These are phyloP conservation scores for Chloroclystis v-ata DNA, from an alignment of 2,888 invertebrate genomes.

Conservation along the genomic window DNA sequence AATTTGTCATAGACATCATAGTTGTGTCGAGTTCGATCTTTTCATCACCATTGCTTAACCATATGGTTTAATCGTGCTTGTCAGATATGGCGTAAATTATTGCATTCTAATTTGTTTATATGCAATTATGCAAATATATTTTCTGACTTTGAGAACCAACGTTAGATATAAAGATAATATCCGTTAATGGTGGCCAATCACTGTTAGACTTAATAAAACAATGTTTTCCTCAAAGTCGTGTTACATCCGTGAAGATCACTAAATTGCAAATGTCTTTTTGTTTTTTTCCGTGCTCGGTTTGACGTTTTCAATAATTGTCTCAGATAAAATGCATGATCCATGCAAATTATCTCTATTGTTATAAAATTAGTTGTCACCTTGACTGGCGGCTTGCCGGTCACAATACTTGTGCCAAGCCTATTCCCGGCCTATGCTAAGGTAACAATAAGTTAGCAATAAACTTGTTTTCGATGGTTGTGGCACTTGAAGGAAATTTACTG, in stretches of 20 bases:
- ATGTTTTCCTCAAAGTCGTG: slow-evolving; percentile 15
- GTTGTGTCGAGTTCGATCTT: slow-evolving; percentile 21
- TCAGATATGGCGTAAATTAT: slow-evolving; percentile 26
- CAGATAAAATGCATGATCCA: slow-evolving; percentile 57
- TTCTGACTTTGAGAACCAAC: slow-evolving; percentile 24
- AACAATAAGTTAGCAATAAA: slow-evolving; percentile 38
- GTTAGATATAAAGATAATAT: slow-evolving; percentile 12
- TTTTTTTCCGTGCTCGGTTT: slow-evolving; percentile 47
- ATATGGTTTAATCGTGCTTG: slow-evolving; percentile 17
- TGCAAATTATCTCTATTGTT: slow-evolving; percentile 57
- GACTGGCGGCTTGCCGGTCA: slow-evolving; percentile 43
- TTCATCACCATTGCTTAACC: slow-evolving; percentile 26
- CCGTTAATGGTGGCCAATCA: slow-evolving; percentile 22
- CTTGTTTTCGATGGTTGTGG: slow-evolving; percentile 11
- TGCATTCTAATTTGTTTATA: slow-evolving; percentile 23
- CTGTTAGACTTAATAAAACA: slow-evolving; percentile 14
- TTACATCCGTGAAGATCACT: slow-evolving; percentile 33
- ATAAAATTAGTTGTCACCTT: slow-evolving; percentile 54
- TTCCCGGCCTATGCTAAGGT: slow-evolving; percentile 29
- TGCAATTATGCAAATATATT: slow-evolving; percentile 25
- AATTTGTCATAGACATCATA: slow-evolving; percentile 8
- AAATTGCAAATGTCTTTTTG: slow-evolving; percentile 30
- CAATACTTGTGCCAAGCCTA: slow-evolving; percentile 27
- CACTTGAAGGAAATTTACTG: slow-evolving; percentile 42
- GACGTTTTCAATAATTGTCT: slow-evolving; percentile 43